A percentile compares a stretch with the other conserved stretches of the same genome.
These are phyloP conservation scores for Nephrotoma guestfalica DNA, from an alignment of 2,888 invertebrate genomes.

Conservation along the genomic window DNA sequence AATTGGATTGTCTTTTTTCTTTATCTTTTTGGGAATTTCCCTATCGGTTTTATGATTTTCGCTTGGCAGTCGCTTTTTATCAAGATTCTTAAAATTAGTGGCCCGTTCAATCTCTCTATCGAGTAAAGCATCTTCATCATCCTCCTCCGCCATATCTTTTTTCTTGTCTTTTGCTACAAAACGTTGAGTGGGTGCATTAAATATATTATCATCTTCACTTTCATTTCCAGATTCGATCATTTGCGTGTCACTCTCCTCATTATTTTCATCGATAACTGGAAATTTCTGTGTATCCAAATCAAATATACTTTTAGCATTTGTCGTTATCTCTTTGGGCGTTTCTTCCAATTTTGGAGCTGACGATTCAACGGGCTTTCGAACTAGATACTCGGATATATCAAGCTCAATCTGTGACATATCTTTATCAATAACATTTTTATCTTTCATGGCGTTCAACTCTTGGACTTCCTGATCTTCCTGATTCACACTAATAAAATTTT, in stretches of 20 bases:
- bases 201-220: neutral
- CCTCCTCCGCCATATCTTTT: constrained; percentile 4
- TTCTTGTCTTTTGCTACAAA: neutral
- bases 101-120: constrained; percentile 27
- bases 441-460: no score
- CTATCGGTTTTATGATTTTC: constrained; percentile 13
- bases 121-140: constrained; percentile 16
- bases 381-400: neutral
- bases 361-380: neutral
- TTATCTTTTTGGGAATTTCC: constrained; percentile 12
- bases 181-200: neutral
- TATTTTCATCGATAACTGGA: neutral
- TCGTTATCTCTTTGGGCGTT: neutral
- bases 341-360: neutral
- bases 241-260: neutral
- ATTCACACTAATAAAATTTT: neutral
- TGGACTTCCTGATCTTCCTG: neutral
- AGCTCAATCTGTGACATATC: neutral
- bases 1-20: constrained; percentile 10
- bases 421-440: neutral
- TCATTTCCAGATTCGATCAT: neutral
- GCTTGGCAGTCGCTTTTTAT: neutral
- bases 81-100: neutral
- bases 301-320: neutral
- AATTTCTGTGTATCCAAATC: neutral